Percentiles rank a stretch among this genome's conserved stretches.
Evolutionary conservation across 2,888 invertebrate genomes (phyloP).

Genomic region (Philereme transversata): DNA sequence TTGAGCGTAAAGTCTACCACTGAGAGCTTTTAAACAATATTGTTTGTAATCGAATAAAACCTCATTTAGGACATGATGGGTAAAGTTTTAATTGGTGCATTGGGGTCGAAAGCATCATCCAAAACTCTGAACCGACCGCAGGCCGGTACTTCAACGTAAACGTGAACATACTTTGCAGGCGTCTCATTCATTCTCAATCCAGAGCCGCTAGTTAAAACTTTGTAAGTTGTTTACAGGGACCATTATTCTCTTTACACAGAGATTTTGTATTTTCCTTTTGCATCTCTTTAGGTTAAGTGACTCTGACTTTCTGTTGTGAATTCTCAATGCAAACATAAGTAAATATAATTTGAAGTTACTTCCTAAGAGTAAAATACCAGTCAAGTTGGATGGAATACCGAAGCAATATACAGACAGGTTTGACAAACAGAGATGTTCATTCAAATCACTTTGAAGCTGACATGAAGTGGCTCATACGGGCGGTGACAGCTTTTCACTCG

Average conservation of each 20-base stretch:
- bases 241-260: conserved; percentile 46
- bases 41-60: conserved; percentile 38
- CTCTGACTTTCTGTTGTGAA: conserved; percentile 26
- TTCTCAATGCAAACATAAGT: conserved; percentile 31
- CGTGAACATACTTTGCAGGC: conserved; percentile 39
- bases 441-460: conserved; percentile 46
- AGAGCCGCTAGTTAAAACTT: conserved; percentile 50
- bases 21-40: conserved; percentile 37
- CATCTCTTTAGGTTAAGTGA: conserved; percentile 37
- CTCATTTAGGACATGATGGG: conserved; percentile 38
- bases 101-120: conserved; percentile 49
- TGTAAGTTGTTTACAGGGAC: conserved; percentile 50
- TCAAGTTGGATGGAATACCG: conserved; percentile 50
- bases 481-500: conserved; percentile 53
- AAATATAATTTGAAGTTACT: conserved; percentile 39
- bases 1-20: conserved; percentile 32
- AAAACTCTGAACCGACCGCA: conserved; percentile 46
- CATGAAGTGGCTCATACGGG: conserved; percentile 50
- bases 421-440: conserved; percentile 51
- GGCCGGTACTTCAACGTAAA: conserved; percentile 46
- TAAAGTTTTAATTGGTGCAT: conserved; percentile 67
- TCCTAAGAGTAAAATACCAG: conserved; percentile 59
- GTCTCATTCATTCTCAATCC: conserved; percentile 51
- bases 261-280: conserved; percentile 40
- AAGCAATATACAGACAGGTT: conserved; percentile 35